Base-by-base conservation (phyloP, 1,140 invertebrate genomes). In the Trachelipus rathkii region DNA sequence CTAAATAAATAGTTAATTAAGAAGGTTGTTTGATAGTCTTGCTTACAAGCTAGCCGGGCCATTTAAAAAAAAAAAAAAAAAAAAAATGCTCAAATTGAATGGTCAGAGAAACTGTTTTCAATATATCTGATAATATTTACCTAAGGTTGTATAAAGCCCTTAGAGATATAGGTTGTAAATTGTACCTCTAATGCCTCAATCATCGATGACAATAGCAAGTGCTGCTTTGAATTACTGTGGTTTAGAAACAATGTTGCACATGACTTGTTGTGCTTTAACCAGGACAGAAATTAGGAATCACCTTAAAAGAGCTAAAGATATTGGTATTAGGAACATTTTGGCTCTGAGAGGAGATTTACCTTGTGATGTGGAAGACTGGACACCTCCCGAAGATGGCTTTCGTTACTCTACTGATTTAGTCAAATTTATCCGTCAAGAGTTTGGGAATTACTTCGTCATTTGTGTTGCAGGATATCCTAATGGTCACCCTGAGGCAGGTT, bases 391-490 rank as follows among this genome's bases (percentile, higher is more conserved):
- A 73, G 85, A 87, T 73, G 87, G 88, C 50, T 89, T 92, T 79
- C 83, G 84, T 19, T 88, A 90, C 83, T 89, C 89, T 4, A 83
- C 84, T 13, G 89, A 92, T 82, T 84, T 92, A 33, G 89, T 92
- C 0, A 84, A 83, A 77, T 88, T 89, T 81, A 90, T 92, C 74
- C 86, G 87, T 76, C 81, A 87, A 73, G 83, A 87, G 74, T 91
- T 88, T 86, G 89, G 87, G 0, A 84, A 90, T 82, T 87, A 88
- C 81, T 92, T 93, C 84, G 87, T 87, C 13, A 89, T 93, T 73
- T 89, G 88, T 78, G 91, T 92, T 7, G 90, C 90, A 60, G 92
- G 90, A 60, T 93, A 93, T 85, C 91, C 92, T 1, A 85, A 88
- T 72, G 89, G 88, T 60, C 92, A 93, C 85, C 91, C 91, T 0